Conservation (phyloP, 2,113 vertebrate species). For the Indri indri region DNA sequence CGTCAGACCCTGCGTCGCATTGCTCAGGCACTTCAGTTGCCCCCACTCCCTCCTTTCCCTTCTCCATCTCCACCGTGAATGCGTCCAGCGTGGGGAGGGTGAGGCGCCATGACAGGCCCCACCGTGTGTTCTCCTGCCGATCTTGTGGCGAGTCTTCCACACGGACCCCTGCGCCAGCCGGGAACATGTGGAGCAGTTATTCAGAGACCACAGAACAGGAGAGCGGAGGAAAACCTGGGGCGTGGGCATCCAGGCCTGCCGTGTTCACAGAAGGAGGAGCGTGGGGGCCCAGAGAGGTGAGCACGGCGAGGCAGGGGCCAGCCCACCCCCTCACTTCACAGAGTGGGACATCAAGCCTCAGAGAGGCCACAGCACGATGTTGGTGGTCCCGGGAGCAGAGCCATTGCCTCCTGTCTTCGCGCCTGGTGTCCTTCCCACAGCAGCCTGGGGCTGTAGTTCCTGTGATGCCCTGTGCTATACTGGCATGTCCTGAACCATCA, state of each 20-base stretch:
- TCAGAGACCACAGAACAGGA: not conserved
- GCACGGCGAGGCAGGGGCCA: not conserved
- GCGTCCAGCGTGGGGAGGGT: rapidly evolving
- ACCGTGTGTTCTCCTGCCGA: not conserved
- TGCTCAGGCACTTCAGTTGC: not conserved
- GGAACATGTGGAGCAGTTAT: no score
- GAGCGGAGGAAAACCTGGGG: not conserved
- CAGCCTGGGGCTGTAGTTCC: not conserved
- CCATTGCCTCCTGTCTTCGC: not conserved
- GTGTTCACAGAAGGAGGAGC: not conserved
- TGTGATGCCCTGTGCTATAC: not conserved
- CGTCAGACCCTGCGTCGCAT: not conserved
- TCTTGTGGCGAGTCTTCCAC: not conserved
- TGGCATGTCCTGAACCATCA: not conserved
- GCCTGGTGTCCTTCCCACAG: not conserved
- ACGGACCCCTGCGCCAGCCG: no score
- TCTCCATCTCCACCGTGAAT: not conserved
- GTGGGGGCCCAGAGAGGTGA: not conserved
- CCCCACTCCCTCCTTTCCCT: not conserved
- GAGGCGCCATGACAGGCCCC: no score
- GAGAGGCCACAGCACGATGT: not conserved
- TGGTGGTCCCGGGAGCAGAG: not conserved
- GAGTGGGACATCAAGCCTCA: not conserved
- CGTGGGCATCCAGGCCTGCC: not conserved
- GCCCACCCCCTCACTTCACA: not conserved